Base-by-base conservation (phyloP, 2,113 vertebrate species). In the Labrus mixtus region DNA sequence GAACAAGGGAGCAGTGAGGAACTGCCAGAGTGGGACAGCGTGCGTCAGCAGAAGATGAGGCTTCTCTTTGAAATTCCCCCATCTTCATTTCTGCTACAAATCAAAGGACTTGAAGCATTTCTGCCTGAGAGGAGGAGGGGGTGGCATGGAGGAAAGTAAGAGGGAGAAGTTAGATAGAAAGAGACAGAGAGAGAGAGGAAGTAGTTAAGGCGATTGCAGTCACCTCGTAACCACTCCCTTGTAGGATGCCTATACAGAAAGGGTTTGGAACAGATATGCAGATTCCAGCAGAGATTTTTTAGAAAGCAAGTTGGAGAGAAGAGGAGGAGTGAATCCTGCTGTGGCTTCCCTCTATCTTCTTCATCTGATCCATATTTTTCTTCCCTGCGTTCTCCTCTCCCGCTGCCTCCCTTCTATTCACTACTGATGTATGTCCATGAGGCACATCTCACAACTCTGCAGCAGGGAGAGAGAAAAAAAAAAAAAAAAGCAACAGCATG, bases 61-160 rank as follows among this genome's bases (percentile, higher is more conserved):
- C 91, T 91, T 93, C 90, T 90, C 91, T 94, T 94, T 94, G 90
- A 94, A 94, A 93, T 89, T 86, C 84, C 82, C 82, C 80, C 87
- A 89, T 91, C 89, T 91, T 92, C 86, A 87, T 92, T 91, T 91
- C 88, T 90, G 90, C 90, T 79, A 82, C 81, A 73, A 93, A 92
- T 91, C 89, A 93, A 93, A 93, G 84, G 84, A 75, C 79, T 86
- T 73, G 66, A 73, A 88, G 87, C 88, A 72, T 81, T 87, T 89
- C 87, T 89, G 87, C 87, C 84, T 85, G 87, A 83, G 80, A 74
- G 68, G 79, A 68, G 60, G 46, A n/a, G 25, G 83, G 80, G 75
- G 80, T 67, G 55, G 74, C 65, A 73, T 75, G 77, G 61, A 76
- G 68, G 70, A 62, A 62, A 43, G 22, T 37, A 59, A 22, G 66